Evolutionary conservation across 1,140 invertebrate genomes (phyloP).

Genomic region (Mya arenaria): DNA sequence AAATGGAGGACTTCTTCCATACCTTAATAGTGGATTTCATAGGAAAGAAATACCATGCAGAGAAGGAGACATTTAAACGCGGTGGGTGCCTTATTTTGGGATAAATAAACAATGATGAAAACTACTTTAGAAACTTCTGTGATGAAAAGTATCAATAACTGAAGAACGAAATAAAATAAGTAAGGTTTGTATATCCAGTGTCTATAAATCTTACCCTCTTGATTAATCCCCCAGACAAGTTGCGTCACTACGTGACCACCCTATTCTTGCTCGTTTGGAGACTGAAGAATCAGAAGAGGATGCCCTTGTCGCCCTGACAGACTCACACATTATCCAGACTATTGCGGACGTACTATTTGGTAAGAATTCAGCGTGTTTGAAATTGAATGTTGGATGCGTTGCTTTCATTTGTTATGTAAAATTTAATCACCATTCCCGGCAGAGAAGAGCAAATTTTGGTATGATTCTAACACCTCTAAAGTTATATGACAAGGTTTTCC

Average conservation of each 20-base stretch:
- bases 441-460: no score
- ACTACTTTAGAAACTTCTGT: background rate
- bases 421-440: no score
- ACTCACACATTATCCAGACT: conserved; percentile 21
- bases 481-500: no score
- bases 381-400: no score
- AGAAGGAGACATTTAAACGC: background rate
- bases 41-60: background rate
- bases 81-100: no score
- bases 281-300: conserved; percentile 13
- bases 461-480: no score
- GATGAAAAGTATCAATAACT: background rate
- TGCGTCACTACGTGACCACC: background rate
- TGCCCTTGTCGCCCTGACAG: background rate
- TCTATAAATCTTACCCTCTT: background rate
- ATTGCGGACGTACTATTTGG: conserved; percentile 22
- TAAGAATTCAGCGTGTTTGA: no score
- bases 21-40: background rate
- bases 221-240: background rate
- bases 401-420: no score
- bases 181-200: background rate
- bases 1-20: background rate
- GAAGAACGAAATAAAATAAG: background rate
- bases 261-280: conserved; percentile 13
- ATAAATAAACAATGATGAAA: background rate